phyloP scores from a whole-genome alignment of 2,113 vertebrate genomes.

The Rhinolophus ferrumequinum region DNA sequence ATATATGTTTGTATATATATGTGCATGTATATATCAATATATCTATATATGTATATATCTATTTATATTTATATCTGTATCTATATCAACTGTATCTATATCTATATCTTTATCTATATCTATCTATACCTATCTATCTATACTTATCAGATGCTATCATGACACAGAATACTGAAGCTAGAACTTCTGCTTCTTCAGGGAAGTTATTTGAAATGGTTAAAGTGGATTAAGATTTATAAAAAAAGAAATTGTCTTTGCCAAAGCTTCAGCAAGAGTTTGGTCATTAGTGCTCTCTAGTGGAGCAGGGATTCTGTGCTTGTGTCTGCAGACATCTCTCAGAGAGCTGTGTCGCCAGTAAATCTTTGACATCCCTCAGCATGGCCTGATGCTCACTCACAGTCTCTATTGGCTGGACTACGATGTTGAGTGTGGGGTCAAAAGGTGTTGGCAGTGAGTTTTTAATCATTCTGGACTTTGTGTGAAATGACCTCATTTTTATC shows the following conservation, averaged over 20 bases:
- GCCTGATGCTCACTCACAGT: background rate
- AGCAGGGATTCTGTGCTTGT: slow-evolving; percentile 45
- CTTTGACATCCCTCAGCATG: background rate
- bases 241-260: slow-evolving; percentile 10
- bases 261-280: slow-evolving; percentile 33
- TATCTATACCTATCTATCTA: background rate
- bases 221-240: background rate
- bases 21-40: no score
- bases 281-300: slow-evolving; percentile 61
- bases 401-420: background rate
- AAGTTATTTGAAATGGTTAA: background rate
- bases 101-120: no score
- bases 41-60: no score
- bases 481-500: background rate
- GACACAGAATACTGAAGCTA: background rate
- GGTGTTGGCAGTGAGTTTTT: background rate
- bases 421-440: no score
- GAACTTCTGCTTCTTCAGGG: background rate
- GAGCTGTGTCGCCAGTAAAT: background rate
- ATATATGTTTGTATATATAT: background rate
- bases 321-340: background rate
- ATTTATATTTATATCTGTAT: no score
- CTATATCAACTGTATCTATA: no score
- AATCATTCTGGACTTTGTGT: background rate
- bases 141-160: background rate